phyloP scores from a whole-genome alignment of 2,113 vertebrate species.

The Sula dactylatra region DNA sequence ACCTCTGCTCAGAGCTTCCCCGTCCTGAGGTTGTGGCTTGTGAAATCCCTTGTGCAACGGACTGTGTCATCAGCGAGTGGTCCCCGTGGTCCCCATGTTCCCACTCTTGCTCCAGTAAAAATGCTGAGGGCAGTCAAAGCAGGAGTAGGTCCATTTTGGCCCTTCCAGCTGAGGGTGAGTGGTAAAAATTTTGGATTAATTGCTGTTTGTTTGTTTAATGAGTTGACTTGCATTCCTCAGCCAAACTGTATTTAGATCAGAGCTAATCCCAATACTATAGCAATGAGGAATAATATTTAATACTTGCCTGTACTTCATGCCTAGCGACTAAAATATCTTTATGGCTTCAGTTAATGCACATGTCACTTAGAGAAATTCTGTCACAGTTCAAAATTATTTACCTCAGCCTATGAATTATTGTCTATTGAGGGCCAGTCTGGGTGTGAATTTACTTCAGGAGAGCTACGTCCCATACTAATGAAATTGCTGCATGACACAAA shows the following conservation, averaged over 20 bases:
- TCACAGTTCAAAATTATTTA: not conserved
- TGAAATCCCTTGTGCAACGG: conserved; percentile 83
- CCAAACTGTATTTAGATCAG: not conserved
- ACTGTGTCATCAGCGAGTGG: conserved; percentile 90
- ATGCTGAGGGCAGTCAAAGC: conserved; percentile 85
- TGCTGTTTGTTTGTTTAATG: not conserved
- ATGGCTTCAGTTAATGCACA: not conserved
- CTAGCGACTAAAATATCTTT: not conserved
- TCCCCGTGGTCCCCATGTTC: conserved; percentile 89
- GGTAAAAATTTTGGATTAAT: not conserved
- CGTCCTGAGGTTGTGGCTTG: conserved; percentile 74
- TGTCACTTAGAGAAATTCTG: not conserved
- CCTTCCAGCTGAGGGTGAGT: conserved; percentile 86
- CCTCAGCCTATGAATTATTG: not conserved
- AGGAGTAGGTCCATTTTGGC: conserved; percentile 86
- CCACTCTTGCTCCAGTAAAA: conserved; percentile 87
- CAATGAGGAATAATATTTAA: not conserved
- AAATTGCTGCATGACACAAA: not conserved
- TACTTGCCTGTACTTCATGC: not conserved
- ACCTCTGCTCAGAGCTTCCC: conserved; percentile 75
- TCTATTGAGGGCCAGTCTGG: not conserved
- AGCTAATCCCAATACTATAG: not conserved
- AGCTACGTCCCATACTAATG: not conserved
- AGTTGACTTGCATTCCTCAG: not conserved
- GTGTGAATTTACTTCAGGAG: not conserved